Conservation (phyloP, 2,888 invertebrate species). For the Toxonevra muliebris region DNA sequence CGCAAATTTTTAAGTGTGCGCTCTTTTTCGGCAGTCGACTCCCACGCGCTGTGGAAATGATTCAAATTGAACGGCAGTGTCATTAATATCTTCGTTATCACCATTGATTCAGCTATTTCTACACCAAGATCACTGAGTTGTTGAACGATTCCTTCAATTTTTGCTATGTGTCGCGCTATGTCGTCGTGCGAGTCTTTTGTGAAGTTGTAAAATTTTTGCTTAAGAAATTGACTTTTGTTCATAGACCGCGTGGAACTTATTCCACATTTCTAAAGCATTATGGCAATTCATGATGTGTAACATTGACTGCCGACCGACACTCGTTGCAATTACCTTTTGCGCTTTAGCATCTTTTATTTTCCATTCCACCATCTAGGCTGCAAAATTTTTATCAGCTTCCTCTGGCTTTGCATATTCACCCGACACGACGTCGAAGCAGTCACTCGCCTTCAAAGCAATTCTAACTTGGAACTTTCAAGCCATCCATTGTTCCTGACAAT, state of each 20-base stretch:
- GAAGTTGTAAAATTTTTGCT: constrained; percentile 47
- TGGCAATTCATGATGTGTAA: constrained; percentile 40
- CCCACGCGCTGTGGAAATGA: constrained; percentile 38
- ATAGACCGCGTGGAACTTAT: constrained; percentile 40
- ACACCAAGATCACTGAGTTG: constrained; percentile 38
- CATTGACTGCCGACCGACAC: constrained; percentile 35
- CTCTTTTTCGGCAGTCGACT: constrained; percentile 41
- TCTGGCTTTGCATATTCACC: constrained; percentile 5
- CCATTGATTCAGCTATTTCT: constrained; percentile 38
- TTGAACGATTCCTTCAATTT: constrained; percentile 35
- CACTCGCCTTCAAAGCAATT: constrained; percentile 6
- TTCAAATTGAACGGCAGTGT: constrained; percentile 45
- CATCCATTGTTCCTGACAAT: constrained; percentile 14
- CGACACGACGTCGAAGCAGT: not conserved
- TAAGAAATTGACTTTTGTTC: constrained; percentile 56
- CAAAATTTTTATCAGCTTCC: constrained; percentile 19
- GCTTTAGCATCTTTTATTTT: no score
- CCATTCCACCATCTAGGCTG: constrained; percentile 34
- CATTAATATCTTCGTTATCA: constrained; percentile 45
- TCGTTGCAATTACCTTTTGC: no score
- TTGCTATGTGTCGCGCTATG: constrained; percentile 39
- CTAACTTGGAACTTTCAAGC: constrained; percentile 25
- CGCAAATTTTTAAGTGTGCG: constrained; percentile 45
- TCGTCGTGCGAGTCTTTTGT: constrained; percentile 35
- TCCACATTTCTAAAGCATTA: constrained; percentile 38